These are phyloP conservation scores for Syndactyla subalaris DNA, from an alignment of 2,797 vertebrate genomes.

Conservation along the genomic window DNA sequence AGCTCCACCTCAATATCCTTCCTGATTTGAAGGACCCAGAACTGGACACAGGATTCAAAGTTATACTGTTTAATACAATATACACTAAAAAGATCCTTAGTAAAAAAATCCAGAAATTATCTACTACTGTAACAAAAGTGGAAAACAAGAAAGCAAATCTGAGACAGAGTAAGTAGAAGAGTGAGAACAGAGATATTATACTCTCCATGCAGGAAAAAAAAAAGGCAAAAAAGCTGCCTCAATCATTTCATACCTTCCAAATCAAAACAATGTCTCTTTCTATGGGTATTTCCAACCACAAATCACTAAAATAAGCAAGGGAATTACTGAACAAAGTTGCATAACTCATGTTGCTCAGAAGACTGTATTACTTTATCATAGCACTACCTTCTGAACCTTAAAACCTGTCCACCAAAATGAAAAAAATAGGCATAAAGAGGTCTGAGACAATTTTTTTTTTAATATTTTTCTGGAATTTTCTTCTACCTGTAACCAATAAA, in stretches of 20 bases:
- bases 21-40: not conserved
- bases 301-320: not conserved
- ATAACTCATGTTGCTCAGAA: not conserved
- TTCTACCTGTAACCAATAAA: not conserved
- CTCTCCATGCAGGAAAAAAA: not conserved
- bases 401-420: not conserved
- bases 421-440: not conserved
- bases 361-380: not conserved
- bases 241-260: not conserved
- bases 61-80: not conserved
- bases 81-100: not conserved
- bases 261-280: not conserved
- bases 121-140: not conserved
- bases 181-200: not conserved
- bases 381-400: not conserved
- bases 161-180: not conserved
- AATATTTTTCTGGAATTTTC: not conserved
- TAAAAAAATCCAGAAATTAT: not conserved
- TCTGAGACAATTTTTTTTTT: not conserved
- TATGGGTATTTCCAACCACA: not conserved
- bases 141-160: not conserved
- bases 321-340: not conserved
- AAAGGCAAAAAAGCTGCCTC: not conserved
- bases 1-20: accelerated
- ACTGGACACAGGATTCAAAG: not conserved